Conservation (phyloP, 2,888 invertebrate species). For the Drosophila suboccidentalis region DNA sequence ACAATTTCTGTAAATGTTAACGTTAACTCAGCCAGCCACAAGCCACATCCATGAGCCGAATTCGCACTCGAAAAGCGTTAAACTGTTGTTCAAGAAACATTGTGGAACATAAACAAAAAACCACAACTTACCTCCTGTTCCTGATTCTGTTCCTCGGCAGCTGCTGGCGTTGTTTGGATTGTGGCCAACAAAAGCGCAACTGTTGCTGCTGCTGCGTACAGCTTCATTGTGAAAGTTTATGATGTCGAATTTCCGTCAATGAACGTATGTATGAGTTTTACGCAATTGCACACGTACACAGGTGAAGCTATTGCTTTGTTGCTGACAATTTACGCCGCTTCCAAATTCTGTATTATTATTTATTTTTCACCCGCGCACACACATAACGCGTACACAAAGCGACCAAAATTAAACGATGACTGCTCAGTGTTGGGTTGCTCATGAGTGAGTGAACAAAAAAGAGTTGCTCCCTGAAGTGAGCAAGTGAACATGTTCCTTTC, state of each 20-base stretch:
- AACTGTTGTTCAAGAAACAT: conserved; percentile 39
- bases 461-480: too few species aligned
- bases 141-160: conserved; percentile 33
- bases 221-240: conserved; percentile 54
- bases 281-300: conserved; percentile 51
- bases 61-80: conserved; percentile 60
- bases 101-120: conserved; percentile 57
- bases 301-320: conserved; percentile 27
- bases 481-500: too few species aligned
- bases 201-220: conserved; percentile 71
- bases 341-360: conserved; percentile 33
- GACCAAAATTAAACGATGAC: conserved; percentile 25
- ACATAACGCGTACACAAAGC: conserved; percentile 14
- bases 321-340: conserved; percentile 52
- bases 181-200: conserved; percentile 71
- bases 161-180: conserved; percentile 56
- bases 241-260: conserved; percentile 24
- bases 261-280: conserved; percentile 16
- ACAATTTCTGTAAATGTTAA: conserved; percentile 40
- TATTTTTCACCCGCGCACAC: conserved; percentile 34
- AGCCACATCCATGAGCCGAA: conserved; percentile 23
- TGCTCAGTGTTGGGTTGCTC: too few species aligned
- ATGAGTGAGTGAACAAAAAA: too few species aligned
- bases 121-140: conserved; percentile 59
- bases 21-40: conserved; percentile 23